phyloP scores from a whole-genome alignment of 2,888 invertebrate genomes.

The Luffia ferchaultella region DNA sequence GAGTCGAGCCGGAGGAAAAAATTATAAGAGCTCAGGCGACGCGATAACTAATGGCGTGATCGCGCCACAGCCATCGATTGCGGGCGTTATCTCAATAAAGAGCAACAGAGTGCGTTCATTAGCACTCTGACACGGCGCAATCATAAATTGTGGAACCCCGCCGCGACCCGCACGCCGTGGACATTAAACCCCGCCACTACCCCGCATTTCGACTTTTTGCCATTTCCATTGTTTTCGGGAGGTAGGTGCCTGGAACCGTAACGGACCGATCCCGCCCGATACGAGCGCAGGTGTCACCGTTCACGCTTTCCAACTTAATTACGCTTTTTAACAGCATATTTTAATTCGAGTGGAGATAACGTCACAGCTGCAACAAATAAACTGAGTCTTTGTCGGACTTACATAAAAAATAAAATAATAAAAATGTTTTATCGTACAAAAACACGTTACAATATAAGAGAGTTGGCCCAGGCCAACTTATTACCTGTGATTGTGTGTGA shows the following conservation, averaged over 20 bases:
- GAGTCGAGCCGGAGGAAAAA: conserved; percentile 44
- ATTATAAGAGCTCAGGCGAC: conserved; percentile 49
- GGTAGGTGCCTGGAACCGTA: conserved; percentile 48
- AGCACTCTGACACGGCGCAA: conserved; percentile 60
- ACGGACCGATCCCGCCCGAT: conserved; percentile 48
- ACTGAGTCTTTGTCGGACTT: background rate
- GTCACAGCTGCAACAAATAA: conserved; percentile 33
- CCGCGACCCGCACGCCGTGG: conserved; percentile 49
- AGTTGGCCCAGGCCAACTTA: too few relatives aligned
- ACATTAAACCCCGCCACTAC: conserved; percentile 30
- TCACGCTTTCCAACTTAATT: conserved; percentile 57
- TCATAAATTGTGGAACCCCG: conserved; percentile 63
- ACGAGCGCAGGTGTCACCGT: conserved; percentile 55
- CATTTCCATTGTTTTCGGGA: conserved; percentile 59
- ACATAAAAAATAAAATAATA: too few relatives aligned
- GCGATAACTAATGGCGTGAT: conserved; percentile 52
- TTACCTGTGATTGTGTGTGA: too few relatives aligned
- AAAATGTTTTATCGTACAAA: too few relatives aligned
- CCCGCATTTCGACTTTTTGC: conserved; percentile 58
- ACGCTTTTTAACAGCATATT: conserved; percentile 46
- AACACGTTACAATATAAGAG: too few relatives aligned
- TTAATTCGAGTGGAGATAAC: conserved; percentile 45
- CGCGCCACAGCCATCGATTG: conserved; percentile 40
- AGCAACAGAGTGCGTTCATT: conserved; percentile 63
- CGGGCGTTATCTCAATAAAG: conserved; percentile 64